Conservation (phyloP, 2,113 vertebrate genomes). For the Turdus rufiventris region DNA sequence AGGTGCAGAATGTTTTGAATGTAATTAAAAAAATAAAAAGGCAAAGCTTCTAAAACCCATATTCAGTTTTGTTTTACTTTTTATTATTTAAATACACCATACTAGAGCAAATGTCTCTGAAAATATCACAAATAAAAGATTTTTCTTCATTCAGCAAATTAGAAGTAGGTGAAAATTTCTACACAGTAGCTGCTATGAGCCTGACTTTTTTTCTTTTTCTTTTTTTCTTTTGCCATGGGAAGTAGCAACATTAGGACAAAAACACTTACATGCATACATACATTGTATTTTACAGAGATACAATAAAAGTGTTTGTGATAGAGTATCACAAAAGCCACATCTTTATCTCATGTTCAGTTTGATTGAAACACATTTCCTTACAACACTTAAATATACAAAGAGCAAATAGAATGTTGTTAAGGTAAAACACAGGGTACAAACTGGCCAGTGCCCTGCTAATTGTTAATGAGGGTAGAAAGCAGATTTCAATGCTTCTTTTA, state of each 20-base stretch:
- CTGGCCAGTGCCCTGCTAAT: constrained; percentile 86
- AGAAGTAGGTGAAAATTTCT: constrained; percentile 93
- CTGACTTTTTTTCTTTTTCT: constrained; percentile 60
- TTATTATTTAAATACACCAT: constrained; percentile 99
- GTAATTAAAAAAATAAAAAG: neutral
- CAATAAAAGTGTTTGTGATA: constrained; percentile 96
- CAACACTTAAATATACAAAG: constrained; percentile 99
- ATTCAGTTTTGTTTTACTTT: constrained; percentile 83
- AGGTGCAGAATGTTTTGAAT: neutral
- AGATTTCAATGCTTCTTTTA: constrained; percentile 87
- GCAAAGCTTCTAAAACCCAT: constrained; percentile 65
- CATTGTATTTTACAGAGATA: constrained; percentile 99
- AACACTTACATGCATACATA: constrained; percentile 99
- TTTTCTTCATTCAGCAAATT: constrained; percentile 99
- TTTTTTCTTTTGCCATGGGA: constrained; percentile 73
- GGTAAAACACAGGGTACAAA: constrained; percentile 86
- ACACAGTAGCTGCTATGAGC: constrained; percentile 91
- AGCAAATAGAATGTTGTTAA: constrained; percentile 93
- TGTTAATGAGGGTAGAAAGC: constrained; percentile 89
- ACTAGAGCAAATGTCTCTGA: constrained; percentile 99
- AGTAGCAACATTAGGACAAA: constrained; percentile 93
- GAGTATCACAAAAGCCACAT: constrained; percentile 93
- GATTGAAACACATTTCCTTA: constrained; percentile 92
- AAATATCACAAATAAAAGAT: constrained; percentile 99
- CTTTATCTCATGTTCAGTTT: constrained; percentile 84